Evolutionary conservation across 2,113 vertebrate species (phyloP), one percentile per base, ranked within the genome.

Genomic region (Benitochromis conjunctus): DNA sequence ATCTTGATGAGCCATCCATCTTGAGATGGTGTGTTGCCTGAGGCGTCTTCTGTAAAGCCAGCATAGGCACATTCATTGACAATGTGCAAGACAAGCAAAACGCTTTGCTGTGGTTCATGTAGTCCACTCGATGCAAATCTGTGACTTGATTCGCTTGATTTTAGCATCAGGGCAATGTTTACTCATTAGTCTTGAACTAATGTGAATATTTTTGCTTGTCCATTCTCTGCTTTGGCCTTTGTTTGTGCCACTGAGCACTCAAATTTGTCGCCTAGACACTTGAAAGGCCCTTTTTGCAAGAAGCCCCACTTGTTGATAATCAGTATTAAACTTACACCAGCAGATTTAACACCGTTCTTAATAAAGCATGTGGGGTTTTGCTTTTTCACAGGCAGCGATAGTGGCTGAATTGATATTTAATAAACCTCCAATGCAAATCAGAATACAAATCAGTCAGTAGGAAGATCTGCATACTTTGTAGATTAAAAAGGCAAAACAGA

Each of bases 21-120:
- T 21, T 41, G 77, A 82, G 26, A 64, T 38, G 80, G 19, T 57
- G 56, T 34, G 60, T 69, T 3, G 80, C 86, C 93, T 36, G 5
- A 85, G 80, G 87, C 71, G 5, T 56, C 66, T 58, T 86, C 69
- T 84, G 41, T 86, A 60, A 66, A 87, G 60, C 78, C 86, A 62
- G 81, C 53, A 57, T 48, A 31, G 29, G 80, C 79, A 79, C 41
- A 57, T 77, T 46, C 60, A 80, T 43, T 34, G 53, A 51, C 5
- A 62, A 58, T 26, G 7, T 74, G 84, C 69, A 80, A 36, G 76
- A 82, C 21, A 14, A 84, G 71, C 53, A 82, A 24, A 71, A 13
- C 56, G 54, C n/a, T 57, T 5, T 54, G 41, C 31, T 46, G 71
- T 26, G 16, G 60, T 76, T 69, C 46, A 12, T 7, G 9, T 29